A percentile compares a stretch with the other conserved stretches of the same genome.
These are phyloP conservation scores for Eremobia ochroleuca DNA, from an alignment of 2,888 invertebrate species.

Conservation along the genomic window DNA sequence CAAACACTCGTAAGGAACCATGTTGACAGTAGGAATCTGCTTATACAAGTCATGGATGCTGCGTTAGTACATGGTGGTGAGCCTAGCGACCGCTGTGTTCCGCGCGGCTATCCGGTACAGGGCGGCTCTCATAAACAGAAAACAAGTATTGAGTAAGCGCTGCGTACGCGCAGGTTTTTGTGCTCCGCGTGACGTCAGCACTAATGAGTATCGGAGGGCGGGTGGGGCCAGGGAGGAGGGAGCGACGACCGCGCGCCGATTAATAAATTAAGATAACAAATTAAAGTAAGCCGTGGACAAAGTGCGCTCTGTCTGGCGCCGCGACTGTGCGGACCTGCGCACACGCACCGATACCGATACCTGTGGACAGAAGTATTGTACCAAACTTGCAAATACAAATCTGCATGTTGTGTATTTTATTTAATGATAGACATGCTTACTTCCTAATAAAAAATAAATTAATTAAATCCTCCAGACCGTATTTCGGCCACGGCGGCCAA, in stretches of 20 bases:
- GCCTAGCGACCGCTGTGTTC: background rate
- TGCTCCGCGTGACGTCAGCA: slow-evolving; percentile 55
- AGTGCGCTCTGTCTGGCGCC: slow-evolving; percentile 71
- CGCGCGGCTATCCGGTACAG: background rate
- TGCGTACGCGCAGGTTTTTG: slow-evolving; percentile 53
- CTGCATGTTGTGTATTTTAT: slow-evolving; percentile 2
- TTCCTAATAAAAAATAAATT: too few species aligned
- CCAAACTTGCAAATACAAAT: too few species aligned
- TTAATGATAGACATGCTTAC: background rate
- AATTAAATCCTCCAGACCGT: too few species aligned
- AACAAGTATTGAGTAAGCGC: slow-evolving; percentile 48
- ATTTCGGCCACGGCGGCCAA: too few species aligned
- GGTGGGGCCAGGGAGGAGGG: slow-evolving; percentile 34
- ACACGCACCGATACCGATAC: background rate
- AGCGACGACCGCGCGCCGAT: slow-evolving; percentile 71
- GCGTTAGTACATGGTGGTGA: background rate
- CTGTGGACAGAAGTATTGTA: background rate
- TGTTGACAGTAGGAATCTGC: background rate
- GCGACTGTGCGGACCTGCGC: slow-evolving; percentile 3
- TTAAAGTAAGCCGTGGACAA: slow-evolving; percentile 79
- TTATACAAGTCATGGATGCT: too few species aligned
- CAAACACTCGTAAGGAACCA: background rate
- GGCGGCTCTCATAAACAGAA: slow-evolving; percentile 31
- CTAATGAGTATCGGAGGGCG: slow-evolving; percentile 26
- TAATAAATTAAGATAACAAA: slow-evolving; percentile 85